Evolutionary conservation across 2,113 vertebrate genomes (phyloP).

Genomic region (Haplochromis burtoni): DNA sequence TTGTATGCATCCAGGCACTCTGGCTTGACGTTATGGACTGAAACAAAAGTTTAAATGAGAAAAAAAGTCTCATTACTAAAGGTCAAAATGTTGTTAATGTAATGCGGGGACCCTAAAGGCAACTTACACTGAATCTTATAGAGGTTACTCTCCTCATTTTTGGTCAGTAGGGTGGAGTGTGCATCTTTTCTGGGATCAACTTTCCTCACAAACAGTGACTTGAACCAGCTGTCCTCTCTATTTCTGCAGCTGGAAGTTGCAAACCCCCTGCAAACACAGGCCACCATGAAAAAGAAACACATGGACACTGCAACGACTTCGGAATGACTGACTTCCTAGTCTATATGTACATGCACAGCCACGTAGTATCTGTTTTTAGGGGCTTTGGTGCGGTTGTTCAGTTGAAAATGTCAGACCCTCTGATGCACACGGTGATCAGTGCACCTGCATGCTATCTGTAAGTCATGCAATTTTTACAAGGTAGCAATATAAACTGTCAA

Average conservation of each 20-base stretch:
- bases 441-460: not conserved
- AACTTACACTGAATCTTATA: constrained; percentile 96
- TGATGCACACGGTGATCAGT: not conserved
- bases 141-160: constrained; percentile 89
- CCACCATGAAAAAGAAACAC: not conserved
- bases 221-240: constrained; percentile 88
- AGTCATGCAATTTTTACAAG: not conserved
- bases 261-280: constrained; percentile 46
- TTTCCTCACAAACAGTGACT: constrained; percentile 89
- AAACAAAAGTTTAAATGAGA: constrained; percentile 48
- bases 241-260: constrained; percentile 42
- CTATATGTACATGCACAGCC: not conserved
- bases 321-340: not conserved
- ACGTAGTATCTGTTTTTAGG: not conserved
- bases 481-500: not conserved
- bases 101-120: not conserved
- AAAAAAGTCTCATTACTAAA: not conserved
- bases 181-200: constrained; percentile 94
- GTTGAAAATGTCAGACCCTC: not conserved
- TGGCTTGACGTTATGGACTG: constrained; percentile 98
- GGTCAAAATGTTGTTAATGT: too few species aligned
- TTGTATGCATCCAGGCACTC: constrained; percentile 96
- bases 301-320: not conserved
- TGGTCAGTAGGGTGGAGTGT: constrained; percentile 89
- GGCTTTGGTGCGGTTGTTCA: not conserved